Base-by-base conservation (phyloP, 2,797 vertebrate species). In the Sciaenops ocellatus region DNA sequence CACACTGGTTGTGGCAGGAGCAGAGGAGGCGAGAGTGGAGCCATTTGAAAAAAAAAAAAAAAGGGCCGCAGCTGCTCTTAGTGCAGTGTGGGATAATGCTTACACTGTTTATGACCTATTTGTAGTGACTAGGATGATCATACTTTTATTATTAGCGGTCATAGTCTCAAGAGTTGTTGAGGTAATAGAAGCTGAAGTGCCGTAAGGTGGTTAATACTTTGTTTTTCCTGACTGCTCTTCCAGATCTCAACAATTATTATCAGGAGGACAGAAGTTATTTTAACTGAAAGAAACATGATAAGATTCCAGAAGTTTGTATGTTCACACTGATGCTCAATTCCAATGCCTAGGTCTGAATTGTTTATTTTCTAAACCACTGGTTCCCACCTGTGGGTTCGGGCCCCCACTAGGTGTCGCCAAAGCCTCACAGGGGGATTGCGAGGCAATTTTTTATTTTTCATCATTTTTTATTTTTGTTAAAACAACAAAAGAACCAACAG, bases 11-110 rank as follows among this genome's bases (percentile, higher is more conserved):
- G 74, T 83, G 67, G 76, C 78, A 79, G 82, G 47, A 82, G 73
- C 60, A 56, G 71, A 84, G 66, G 66, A 80, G 71, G 81, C 3
- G 30, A 86, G 57, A 17, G 70, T 73, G 62, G 74, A 88, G 77
- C 64, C 57, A 15, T 84, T 87, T 85, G n/a, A n/a, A n/a, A 38
- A 38, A n/a, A 38, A 38, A 38, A 34, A 34, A 60, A 57, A 78
- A 65, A 50, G 67, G 13, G 78, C 69, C 22, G 6, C 72, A 79
- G 84, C 74, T 83, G 81, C 66, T 52, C 12, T 56, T 56, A 0
- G 55, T 12, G 48, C 66, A 56, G 11, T 11, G n/a, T 9, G 26
- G 28, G 26, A 22, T 73, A 46, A 63, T 2, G 12, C 30, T 62
- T 38, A 8, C 20, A 34, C 22, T 22, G 54, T 80, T 80, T 56